phyloP scores from a whole-genome alignment of 2,888 invertebrate genomes.

The Timandra comae region DNA sequence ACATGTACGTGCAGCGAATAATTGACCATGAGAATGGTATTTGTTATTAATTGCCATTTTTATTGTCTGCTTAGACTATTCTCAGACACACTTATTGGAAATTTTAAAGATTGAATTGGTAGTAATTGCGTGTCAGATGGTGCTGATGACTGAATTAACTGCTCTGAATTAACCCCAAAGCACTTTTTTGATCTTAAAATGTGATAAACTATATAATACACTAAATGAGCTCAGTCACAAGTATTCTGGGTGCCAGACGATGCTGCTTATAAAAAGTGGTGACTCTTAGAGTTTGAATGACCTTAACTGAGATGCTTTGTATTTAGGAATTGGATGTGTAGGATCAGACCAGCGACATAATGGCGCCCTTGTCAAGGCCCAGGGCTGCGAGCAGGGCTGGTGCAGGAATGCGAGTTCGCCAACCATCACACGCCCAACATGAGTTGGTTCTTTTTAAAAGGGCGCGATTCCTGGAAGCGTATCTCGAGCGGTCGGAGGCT shows the following conservation, averaged over 20 bases:
- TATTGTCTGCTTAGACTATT: constrained; percentile 1
- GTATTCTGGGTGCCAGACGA: no score
- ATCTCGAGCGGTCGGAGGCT: constrained; percentile 62
- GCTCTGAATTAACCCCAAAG: no score
- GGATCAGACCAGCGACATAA: no score
- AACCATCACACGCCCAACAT: constrained; percentile 67
- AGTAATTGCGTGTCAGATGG: constrained; percentile 6
- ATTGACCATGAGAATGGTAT: background rate
- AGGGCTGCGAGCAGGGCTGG: constrained; percentile 18
- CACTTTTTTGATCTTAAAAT: no score
- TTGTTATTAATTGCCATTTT: background rate
- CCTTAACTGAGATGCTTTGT: no score
- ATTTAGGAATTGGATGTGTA: no score
- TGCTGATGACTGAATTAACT: no score
- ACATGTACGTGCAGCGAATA: constrained; percentile 8
- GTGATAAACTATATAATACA: no score
- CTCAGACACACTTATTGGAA: no score
- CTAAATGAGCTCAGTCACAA: no score
- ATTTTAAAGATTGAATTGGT: constrained; percentile 10
- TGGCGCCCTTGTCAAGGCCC: constrained; percentile 12
- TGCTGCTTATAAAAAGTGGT: no score
- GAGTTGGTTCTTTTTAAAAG: constrained; percentile 69
- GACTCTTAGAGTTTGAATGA: no score
- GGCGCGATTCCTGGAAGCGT: constrained; percentile 70
- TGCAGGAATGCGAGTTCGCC: constrained; percentile 60